Evolutionary conservation across 2,797 vertebrate species (phyloP).

Genomic region (Emydoidea blandingii): DNA sequence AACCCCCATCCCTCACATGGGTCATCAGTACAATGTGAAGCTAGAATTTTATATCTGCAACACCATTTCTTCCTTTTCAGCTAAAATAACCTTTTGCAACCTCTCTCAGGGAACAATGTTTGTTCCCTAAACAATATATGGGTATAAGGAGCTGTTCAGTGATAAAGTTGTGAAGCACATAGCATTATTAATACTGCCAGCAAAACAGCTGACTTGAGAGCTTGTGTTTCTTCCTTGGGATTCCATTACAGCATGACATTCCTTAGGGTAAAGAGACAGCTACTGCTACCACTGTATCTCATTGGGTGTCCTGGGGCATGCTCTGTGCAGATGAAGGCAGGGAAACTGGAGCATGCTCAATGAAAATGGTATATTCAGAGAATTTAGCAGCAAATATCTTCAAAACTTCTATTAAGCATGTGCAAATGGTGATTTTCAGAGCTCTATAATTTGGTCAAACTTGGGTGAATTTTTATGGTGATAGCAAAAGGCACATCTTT

Average conservation of each 20-base stretch:
- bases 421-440: not conserved
- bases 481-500: not conserved
- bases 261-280: not conserved
- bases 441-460: not conserved
- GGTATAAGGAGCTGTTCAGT: fast-evolving
- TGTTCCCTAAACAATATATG: not conserved
- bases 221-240: not conserved
- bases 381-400: not conserved
- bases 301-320: not conserved
- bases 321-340: not conserved
- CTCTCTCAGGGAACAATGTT: not conserved
- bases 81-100: not conserved
- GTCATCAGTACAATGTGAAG: not conserved
- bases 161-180: not conserved
- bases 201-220: not conserved
- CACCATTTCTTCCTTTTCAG: not conserved
- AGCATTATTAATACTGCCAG: not conserved
- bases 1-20: not conserved
- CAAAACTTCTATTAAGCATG: not conserved
- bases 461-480: not conserved
- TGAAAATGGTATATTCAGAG: not conserved
- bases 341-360: not conserved
- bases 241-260: not conserved
- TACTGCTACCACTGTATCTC: not conserved
- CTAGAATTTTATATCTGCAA: not conserved